phyloP scores from a whole-genome alignment of 2,113 vertebrate genomes.

The Anhinga rufa region DNA sequence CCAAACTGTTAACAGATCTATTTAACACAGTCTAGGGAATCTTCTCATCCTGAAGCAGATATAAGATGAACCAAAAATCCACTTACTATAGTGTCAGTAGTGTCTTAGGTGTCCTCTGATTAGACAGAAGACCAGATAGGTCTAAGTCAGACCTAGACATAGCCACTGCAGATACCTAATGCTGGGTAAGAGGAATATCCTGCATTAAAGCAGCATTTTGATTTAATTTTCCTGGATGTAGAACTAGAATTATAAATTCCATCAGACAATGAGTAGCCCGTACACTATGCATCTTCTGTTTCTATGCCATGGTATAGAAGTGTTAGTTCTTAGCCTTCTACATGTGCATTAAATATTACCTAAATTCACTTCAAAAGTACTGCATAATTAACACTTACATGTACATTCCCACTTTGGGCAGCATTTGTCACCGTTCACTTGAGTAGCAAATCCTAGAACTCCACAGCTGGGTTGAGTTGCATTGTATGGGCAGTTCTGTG shows the following conservation, averaged over 20 bases:
- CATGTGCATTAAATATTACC: not conserved
- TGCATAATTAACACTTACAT: slow-evolving; percentile 79
- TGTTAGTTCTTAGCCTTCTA: not conserved
- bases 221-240: not conserved
- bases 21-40: not conserved
- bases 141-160: not conserved
- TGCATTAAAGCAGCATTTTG: not conserved
- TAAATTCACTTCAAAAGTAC: not conserved
- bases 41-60: not conserved
- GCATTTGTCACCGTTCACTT: slow-evolving; percentile 90
- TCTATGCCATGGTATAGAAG: not conserved
- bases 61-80: not conserved
- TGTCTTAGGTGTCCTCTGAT: not conserved
- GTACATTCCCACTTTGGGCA: slow-evolving; percentile 95
- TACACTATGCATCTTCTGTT: not conserved
- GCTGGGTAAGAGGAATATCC: not conserved
- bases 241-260: not conserved
- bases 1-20: not conserved
- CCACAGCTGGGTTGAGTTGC: slow-evolving; percentile 84
- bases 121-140: not conserved
- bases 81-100: not conserved
- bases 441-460: slow-evolving; percentile 85
- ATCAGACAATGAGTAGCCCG: not conserved
- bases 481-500: slow-evolving; percentile 86
- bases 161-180: not conserved